Conservation (phyloP, 2,888 invertebrate species). For the Alviniconcha strummeri region DNA sequence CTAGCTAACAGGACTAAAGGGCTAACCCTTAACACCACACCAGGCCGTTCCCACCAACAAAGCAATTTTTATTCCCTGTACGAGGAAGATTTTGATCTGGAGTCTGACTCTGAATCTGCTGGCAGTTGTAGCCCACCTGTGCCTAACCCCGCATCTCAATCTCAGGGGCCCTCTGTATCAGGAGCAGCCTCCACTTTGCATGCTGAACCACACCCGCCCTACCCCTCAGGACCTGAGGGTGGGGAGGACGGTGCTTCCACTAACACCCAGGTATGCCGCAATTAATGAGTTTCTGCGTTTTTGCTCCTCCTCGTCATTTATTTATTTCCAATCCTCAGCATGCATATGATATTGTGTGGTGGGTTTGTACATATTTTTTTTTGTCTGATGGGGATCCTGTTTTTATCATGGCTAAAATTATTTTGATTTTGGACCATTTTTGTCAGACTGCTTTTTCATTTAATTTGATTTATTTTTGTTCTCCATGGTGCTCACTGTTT, state of each 20-base stretch:
- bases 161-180: neutral
- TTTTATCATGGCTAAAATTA: no score
- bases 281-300: neutral
- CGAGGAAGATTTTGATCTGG: conserved; percentile 25
- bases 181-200: neutral
- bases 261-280: neutral
- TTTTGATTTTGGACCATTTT: no score
- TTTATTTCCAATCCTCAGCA: neutral
- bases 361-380: no score
- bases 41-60: neutral
- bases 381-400: no score
- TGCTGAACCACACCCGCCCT: neutral
- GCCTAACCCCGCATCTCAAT: neutral
- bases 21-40: neutral
- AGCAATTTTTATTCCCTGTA: conserved; percentile 28
- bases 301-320: neutral
- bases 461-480: no score
- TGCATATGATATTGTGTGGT: neutral
- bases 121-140: conserved; percentile 10
- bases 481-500: no score
- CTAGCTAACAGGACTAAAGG: conserved; percentile 27
- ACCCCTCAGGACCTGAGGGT: neutral
- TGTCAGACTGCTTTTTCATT: no score
- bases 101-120: conserved; percentile 20
- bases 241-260: neutral